Evolutionary conservation across 2,888 invertebrate species (phyloP).

Genomic region (Agrochola lychnidis): DNA sequence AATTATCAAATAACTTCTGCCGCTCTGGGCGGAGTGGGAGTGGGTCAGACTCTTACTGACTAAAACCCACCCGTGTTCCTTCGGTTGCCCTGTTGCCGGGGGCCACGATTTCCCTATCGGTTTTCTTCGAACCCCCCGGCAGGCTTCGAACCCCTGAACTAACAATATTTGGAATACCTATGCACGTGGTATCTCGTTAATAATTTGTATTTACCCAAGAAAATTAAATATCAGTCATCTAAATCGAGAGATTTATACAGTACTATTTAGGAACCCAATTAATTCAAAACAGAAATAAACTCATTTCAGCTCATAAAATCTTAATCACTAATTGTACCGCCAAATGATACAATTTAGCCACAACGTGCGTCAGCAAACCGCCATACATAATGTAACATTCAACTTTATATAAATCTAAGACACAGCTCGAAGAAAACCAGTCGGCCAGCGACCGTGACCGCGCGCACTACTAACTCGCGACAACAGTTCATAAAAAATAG

Average conservation of each 20-base stretch:
- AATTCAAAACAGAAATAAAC: slow-evolving; percentile 23
- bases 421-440: slow-evolving; percentile 20
- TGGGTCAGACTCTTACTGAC: too few relatives aligned
- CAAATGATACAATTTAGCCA: slow-evolving; percentile 21
- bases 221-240: slow-evolving; percentile 17
- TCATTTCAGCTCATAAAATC: slow-evolving; percentile 9
- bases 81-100: too few relatives aligned
- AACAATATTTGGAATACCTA: background rate
- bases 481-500: too few relatives aligned
- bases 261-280: slow-evolving; percentile 7
- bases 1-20: too few relatives aligned
- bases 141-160: too few relatives aligned
- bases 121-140: too few relatives aligned
- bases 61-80: too few relatives aligned
- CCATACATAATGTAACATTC: background rate
- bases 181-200: background rate
- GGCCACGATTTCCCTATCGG: too few relatives aligned
- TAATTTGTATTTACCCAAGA: slow-evolving; percentile 10
- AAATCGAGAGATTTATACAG: background rate
- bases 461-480: background rate
- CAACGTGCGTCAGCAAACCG: background rate
- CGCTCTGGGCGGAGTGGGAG: too few relatives aligned
- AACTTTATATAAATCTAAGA: slow-evolving; percentile 26
- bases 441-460: slow-evolving; percentile 39
- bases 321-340: background rate